These are phyloP conservation scores for Xenus cinereus DNA, from an alignment of 2,113 vertebrate genomes.

Conservation along the genomic window DNA sequence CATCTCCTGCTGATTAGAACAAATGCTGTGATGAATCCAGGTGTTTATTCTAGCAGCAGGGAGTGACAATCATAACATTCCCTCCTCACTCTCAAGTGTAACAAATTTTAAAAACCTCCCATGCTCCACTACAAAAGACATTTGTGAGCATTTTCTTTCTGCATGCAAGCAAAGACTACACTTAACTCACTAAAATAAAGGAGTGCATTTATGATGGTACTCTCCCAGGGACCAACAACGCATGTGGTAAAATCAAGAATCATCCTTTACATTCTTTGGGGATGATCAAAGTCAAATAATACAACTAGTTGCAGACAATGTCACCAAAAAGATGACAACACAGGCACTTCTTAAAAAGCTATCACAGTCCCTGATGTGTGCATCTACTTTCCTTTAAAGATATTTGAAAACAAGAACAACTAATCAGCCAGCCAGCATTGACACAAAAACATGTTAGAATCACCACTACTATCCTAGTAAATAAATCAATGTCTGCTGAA, in stretches of 20 bases:
- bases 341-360: not conserved
- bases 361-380: not conserved
- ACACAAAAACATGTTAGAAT: not conserved
- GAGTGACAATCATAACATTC: not conserved
- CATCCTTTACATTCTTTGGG: not conserved
- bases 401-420: not conserved
- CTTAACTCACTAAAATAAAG: not conserved
- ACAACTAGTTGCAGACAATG: not conserved
- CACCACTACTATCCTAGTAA: not conserved
- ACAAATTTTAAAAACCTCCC: not conserved
- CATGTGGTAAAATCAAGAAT: not conserved
- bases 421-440: not conserved
- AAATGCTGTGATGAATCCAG: conserved; percentile 14
- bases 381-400: not conserved
- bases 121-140: not conserved
- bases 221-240: not conserved
- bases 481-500: not conserved
- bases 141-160: not conserved
- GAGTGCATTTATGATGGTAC: not conserved
- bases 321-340: not conserved
- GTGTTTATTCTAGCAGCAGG: conserved; percentile 18
- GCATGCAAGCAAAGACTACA: not conserved
- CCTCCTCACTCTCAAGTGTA: not conserved
- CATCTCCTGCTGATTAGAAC: conserved; percentile 1
- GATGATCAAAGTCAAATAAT: not conserved